Conservation (phyloP, 2,888 invertebrate genomes). For the Teleogryllus oceanicus region DNA sequence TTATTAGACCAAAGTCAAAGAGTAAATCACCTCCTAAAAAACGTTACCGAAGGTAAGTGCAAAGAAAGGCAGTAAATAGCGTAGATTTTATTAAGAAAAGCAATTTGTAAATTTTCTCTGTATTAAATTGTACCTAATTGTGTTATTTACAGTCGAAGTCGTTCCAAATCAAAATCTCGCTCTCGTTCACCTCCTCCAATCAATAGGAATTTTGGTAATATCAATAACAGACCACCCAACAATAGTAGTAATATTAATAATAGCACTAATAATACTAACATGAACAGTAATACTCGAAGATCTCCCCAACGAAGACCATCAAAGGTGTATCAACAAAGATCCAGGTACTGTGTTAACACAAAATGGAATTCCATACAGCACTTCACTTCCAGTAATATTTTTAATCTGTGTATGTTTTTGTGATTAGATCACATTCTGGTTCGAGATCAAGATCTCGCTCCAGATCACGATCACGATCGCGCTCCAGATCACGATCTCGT, state of each 20-base stretch:
- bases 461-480: conserved; percentile 49
- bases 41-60: conserved; percentile 55
- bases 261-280: conserved; percentile 43
- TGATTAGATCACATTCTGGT: not conserved
- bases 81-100: not conserved
- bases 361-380: too few species aligned
- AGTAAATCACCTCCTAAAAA: conserved; percentile 70
- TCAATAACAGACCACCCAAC: conserved; percentile 39
- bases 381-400: too few species aligned
- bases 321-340: conserved; percentile 27
- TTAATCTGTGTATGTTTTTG: not conserved
- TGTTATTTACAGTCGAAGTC: conserved; percentile 48
- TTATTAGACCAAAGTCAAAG: conserved; percentile 68
- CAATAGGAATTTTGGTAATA: conserved; percentile 29
- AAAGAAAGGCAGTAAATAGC: not conserved
- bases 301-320: conserved; percentile 29
- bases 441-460: conserved; percentile 46
- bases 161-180: conserved; percentile 46
- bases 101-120: not conserved
- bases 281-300: conserved; percentile 22
- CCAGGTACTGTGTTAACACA: conserved; percentile 26
- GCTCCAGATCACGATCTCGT: conserved; percentile 44
- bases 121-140: not conserved
- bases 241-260: conserved; percentile 47
- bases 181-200: conserved; percentile 29